These are phyloP conservation scores for Suncus etruscus DNA, from an alignment of 2,113 vertebrate genomes.

Conservation along the genomic window DNA sequence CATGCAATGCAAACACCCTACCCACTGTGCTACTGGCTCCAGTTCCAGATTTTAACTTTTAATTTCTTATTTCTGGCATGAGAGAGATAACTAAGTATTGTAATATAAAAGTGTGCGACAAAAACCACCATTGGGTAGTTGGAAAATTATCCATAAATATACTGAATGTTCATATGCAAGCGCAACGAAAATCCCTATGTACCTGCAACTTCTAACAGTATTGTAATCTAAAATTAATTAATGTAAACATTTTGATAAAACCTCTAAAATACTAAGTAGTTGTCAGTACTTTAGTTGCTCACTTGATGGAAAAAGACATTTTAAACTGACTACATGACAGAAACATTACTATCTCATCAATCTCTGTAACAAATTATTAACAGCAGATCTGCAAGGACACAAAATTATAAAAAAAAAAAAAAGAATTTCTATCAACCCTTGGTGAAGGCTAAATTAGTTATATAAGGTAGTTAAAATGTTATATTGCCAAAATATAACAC, in stretches of 20 bases:
- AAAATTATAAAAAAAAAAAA: conserved; percentile 44
- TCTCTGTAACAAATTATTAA: conserved; percentile 39
- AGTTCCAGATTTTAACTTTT: conserved; percentile 15
- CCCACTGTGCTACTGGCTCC: no score
- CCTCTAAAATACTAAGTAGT: background rate
- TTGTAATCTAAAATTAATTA: background rate
- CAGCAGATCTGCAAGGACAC: conserved; percentile 30
- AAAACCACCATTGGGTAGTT: conserved; percentile 3
- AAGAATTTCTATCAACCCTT: conserved; percentile 47
- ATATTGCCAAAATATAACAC: conserved; percentile 37
- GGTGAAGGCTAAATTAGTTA: conserved; percentile 48
- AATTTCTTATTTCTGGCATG: conserved; percentile 37
- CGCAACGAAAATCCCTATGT: conserved; percentile 17
- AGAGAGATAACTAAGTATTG: conserved; percentile 30
- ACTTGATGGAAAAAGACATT: conserved; percentile 36
- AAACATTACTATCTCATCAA: conserved; percentile 52
- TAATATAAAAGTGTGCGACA: conserved; percentile 9
- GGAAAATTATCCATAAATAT: conserved; percentile 54
- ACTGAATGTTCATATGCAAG: background rate
- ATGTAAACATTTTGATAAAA: conserved; percentile 43
- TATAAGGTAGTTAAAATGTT: conserved; percentile 36
- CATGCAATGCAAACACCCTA: no score
- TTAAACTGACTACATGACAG: conserved; percentile 36
- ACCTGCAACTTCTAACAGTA: conserved; percentile 43
- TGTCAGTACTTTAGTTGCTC: conserved; percentile 33